These are phyloP conservation scores for Emys orbicularis DNA, from an alignment of 2,797 vertebrate species.

Conservation along the genomic window DNA sequence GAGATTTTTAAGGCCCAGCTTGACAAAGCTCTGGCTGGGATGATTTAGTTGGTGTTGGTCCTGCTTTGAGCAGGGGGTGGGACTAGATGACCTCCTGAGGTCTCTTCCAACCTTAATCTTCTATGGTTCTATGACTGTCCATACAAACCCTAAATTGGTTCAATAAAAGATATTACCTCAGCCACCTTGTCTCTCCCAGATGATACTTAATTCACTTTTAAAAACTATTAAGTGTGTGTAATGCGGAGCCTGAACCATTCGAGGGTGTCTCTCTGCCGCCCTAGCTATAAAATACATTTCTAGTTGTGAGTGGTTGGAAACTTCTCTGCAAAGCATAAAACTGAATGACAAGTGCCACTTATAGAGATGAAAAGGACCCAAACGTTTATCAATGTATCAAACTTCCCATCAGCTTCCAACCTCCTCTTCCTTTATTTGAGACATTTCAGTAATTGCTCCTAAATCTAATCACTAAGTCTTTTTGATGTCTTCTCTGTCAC, in stretches of 20 bases:
- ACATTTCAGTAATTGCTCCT: constrained; percentile 27
- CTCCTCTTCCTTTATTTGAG: neutral
- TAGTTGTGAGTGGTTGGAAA: neutral
- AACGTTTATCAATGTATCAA: neutral
- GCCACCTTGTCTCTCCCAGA: neutral
- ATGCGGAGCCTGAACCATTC: neutral
- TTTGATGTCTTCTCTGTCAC: constrained; percentile 39
- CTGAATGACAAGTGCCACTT: neutral
- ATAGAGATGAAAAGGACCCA: fast-evolving
- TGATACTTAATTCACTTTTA: neutral
- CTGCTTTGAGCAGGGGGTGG: no score
- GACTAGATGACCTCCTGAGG: no score
- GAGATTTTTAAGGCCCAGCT: no score
- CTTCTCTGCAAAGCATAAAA: neutral
- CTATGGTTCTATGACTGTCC: neutral
- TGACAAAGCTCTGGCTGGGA: no score
- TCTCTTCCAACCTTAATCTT: no score
- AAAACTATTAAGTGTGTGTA: neutral
- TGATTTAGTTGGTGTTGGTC: no score
- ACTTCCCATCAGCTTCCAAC: constrained; percentile 7
- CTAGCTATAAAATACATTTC: neutral
- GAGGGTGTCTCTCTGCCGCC: neutral
- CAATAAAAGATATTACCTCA: neutral
- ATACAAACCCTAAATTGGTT: fast-evolving
- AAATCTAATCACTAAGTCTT: constrained; percentile 66